A percentile compares a stretch with the other conserved stretches of the same genome.
phyloP scores from a whole-genome alignment of 2,113 vertebrate genomes.

The Irena cyanogastra region DNA sequence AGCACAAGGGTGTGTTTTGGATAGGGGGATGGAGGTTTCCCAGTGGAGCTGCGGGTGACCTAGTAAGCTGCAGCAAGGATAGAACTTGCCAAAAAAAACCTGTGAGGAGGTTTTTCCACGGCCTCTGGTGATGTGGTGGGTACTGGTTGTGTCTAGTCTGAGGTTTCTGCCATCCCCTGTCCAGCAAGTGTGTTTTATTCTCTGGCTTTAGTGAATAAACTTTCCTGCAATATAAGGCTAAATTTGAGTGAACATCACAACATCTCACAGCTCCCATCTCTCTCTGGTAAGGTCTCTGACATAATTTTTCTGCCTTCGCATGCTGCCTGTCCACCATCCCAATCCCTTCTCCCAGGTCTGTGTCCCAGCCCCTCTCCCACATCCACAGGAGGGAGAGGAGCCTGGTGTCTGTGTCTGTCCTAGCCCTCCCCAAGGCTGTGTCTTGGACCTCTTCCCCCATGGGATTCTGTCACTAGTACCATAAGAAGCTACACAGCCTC shows the following conservation, averaged over 20 bases:
- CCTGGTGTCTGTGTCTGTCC: neutral
- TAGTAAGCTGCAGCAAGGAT: neutral
- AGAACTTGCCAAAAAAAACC: neutral
- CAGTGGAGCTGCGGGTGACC: neutral
- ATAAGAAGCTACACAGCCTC: too few relatives aligned
- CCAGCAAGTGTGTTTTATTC: neutral
- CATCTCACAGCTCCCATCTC: neutral
- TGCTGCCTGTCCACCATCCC: neutral
- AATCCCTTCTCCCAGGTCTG: neutral
- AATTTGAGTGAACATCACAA: neutral
- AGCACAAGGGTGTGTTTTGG: neutral
- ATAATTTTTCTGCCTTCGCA: neutral
- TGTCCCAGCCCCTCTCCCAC: neutral
- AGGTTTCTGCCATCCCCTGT: neutral
- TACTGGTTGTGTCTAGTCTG: neutral
- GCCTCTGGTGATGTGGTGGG: neutral
- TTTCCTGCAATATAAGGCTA: neutral
- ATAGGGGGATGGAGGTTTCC: neutral
- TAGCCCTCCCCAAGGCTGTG: neutral
- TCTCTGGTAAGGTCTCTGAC: neutral
- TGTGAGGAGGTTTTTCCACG: neutral
- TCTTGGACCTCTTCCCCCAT: neutral
- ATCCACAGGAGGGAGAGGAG: neutral
- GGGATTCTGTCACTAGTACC: too few relatives aligned
- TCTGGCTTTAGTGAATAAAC: neutral